Evolutionary conservation across 2,888 invertebrate genomes (phyloP).

Genomic region (Dinocampus coccinellae): DNA sequence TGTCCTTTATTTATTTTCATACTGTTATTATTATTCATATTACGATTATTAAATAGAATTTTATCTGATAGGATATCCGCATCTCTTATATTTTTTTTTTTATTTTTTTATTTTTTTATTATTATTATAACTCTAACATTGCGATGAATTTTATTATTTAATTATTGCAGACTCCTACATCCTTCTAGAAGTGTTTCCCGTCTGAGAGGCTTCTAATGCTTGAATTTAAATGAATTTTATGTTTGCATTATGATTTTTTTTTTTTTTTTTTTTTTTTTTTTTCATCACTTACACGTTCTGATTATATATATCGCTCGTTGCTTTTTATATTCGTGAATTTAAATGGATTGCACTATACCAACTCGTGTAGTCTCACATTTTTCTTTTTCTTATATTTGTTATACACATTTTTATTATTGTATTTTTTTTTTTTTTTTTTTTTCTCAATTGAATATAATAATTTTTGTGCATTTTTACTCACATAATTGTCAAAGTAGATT

Average conservation of each 20-base stretch:
- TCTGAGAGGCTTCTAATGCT: slow-evolving; percentile 27
- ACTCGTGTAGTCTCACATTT: no score
- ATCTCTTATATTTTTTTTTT: no score
- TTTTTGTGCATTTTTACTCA: no score
- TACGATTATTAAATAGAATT: slow-evolving; percentile 42
- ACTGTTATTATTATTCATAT: no score
- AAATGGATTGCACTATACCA: no score
- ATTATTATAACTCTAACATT: no score
- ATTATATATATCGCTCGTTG: slow-evolving; percentile 5
- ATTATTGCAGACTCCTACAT: slow-evolving; percentile 20
- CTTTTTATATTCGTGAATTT: neutral
- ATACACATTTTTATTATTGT: neutral
- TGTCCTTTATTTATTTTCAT: slow-evolving; percentile 57
- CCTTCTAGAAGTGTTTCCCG: slow-evolving; percentile 14
- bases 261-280: neutral
- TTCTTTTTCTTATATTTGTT: no score
- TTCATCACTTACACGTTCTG: slow-evolving; percentile 6
- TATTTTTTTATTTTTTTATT: slow-evolving; percentile 54
- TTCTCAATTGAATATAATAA: no score
- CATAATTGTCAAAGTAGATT: no score
- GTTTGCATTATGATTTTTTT: neutral
- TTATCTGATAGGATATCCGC: no score
- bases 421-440: no score
- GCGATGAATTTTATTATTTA: slow-evolving; percentile 15
- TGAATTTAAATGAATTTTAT: neutral